A percentile compares a stretch with the other conserved stretches of the same genome.
Conservation (phyloP, 2,888 invertebrate species). For the Sicus ferrugineus region DNA sequence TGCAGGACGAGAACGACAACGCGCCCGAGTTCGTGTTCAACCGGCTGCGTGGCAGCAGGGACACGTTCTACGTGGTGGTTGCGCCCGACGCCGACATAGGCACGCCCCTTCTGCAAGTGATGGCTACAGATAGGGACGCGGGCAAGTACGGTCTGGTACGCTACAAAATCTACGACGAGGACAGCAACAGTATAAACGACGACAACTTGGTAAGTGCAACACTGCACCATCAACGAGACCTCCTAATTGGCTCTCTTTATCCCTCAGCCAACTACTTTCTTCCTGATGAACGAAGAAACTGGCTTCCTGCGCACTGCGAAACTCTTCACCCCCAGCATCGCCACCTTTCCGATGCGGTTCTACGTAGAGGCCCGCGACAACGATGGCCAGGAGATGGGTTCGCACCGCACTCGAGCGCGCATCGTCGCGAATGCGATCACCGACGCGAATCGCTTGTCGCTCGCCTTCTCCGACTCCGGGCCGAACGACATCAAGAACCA, state of each 20-base stretch:
- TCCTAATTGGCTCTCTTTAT: background rate
- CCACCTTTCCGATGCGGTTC: conserved; percentile 77
- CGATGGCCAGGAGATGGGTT: conserved; percentile 66
- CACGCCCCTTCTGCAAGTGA: conserved; percentile 80
- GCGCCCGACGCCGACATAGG: conserved; percentile 77
- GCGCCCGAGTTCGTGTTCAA: conserved; percentile 82
- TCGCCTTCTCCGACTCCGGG: conserved; percentile 78
- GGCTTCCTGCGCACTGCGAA: conserved; percentile 80
- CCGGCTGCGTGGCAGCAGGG: conserved; percentile 69
- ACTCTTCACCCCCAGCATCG: conserved; percentile 72
- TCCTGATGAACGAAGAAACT: conserved; percentile 75
- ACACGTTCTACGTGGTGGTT: conserved; percentile 83
- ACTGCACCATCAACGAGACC: background rate
- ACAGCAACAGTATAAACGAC: conserved; percentile 53
- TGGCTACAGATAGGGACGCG: conserved; percentile 87
- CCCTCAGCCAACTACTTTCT: conserved; percentile 67
- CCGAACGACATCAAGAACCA: conserved; percentile 73
- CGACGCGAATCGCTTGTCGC: conserved; percentile 78
- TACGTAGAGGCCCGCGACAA: conserved; percentile 71
- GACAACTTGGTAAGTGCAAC: conserved; percentile 52
- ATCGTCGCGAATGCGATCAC: conserved; percentile 75
- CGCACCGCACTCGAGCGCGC: conserved; percentile 59
- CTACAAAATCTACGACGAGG: conserved; percentile 68
- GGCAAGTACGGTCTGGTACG: conserved; percentile 82
- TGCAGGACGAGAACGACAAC: conserved; percentile 90